Evolutionary conservation across 2,113 vertebrate genomes (phyloP), one percentile per base, ranked within the genome.

Genomic region (Antennarius striatus): DNA sequence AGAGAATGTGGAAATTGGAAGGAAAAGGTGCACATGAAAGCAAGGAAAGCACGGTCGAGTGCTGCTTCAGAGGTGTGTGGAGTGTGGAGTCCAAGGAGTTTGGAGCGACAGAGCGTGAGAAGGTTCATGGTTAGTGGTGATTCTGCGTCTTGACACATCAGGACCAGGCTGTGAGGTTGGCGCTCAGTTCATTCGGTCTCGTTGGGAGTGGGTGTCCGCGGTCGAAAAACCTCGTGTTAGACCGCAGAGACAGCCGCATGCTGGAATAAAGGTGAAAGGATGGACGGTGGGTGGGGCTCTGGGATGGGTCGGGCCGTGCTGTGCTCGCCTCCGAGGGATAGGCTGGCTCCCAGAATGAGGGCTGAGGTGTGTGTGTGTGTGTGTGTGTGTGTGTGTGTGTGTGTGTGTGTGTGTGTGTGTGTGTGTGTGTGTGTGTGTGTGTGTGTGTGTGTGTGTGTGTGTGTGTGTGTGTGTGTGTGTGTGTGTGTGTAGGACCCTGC

Each of bases 111-210:
- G 50, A 29, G 67, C 54, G 54, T 9, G 17, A 68, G 71, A 64
- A 56, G 79, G 73, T 79, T 76, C 28, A 63, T 79, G 68, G 80
- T 77, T 62, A 71, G 75, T 68, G 69, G 77, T 80, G 59, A 71
- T 82, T 84, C 62, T 67, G 68, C 80, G 81, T 68, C 80, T 83
- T 83, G 74, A 80, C 80, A 82, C 84, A 75, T 81, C 65, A 22
- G 79, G 81, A 75, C 61, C 80, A 48, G 84, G 67, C 79, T 86
- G 82, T 59, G 75, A 89, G 84, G 83, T 86, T 81, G 84, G 63
- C 39, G 62, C 74, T 80, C 73, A 81, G 89, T 89, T 88, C 85
- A 89, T 63, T 49, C n/a, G 9, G 74, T 86, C 86, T 89, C 86
- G 67, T 57, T 63, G 84, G 85, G 83, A 88, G 79, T 70, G 73